Evolutionary conservation across 2,888 invertebrate genomes (phyloP), one percentile per base, ranked within the genome.

Genomic region (Sthenelais limicola): DNA sequence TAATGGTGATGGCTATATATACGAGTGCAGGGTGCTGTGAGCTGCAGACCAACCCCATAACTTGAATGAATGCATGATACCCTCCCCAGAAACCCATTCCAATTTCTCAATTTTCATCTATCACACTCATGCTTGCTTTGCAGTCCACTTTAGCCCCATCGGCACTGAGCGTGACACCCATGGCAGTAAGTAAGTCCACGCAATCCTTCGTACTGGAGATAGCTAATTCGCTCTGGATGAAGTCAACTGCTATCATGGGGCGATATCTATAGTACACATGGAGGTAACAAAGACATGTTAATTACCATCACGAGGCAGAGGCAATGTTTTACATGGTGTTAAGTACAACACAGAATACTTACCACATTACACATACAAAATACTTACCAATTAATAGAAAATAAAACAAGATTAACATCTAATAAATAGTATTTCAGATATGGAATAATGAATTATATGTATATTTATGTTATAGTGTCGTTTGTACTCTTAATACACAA

Each of bases 211-310:
- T 90, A 82, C 93, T 92, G 85, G 92, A 92, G 91, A 97, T 96
- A 87, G 94, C 95, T 91, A 98, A 91, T 91, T 94, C 93, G 89
- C 92, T 92, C 88, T 92, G 90, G 90, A 98, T 91, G 92, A 93
- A 94, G 88, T 92, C 92, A 90, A 96, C 91, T 84, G 94, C 92
- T 90, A 98, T 91, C 89, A 91, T 92, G 90, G 95, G 97, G 86
- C 97, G 96, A 92, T 95, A 97, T 92, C 97, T 96, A 52, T 18
- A 74, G 51, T 30, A 73, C 62, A 43, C 68, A 68, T 54, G 54
- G 38, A 51, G 38, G 54, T 21, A 70, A 51, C 35, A 35, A 51
- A 35, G 56, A 52, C 35, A 70, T 54, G 38, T 70, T 7, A 70
- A 69, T n/a, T n/a, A n/a, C n/a, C n/a, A n/a, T n/a, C n/a, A n/a